Conservation (phyloP, 2,888 invertebrate genomes). For the Craniophora ligustri region DNA sequence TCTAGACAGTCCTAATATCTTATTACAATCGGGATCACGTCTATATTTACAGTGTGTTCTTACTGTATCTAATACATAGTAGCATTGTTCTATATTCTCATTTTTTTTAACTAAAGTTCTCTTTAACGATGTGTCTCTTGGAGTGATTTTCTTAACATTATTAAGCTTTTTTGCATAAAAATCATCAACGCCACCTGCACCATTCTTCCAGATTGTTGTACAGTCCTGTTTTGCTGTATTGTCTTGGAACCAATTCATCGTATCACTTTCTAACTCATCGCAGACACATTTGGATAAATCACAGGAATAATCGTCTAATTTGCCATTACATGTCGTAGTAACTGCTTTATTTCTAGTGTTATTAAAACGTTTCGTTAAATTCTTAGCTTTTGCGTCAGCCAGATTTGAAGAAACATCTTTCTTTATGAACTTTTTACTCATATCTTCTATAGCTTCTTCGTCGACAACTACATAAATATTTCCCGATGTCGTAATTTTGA, state of each 20-base stretch:
- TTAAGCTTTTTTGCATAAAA: background rate
- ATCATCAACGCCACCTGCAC: background rate
- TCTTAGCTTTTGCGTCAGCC: slow-evolving; percentile 18
- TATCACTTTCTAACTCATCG: slow-evolving; percentile 37
- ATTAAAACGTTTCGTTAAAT: slow-evolving; percentile 45
- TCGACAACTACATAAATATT: slow-evolving; percentile 68
- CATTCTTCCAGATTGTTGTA: background rate
- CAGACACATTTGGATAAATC: slow-evolving; percentile 63
- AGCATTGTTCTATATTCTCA: slow-evolving; percentile 49
- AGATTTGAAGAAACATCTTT: slow-evolving; percentile 4
- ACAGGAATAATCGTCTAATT: slow-evolving; percentile 51
- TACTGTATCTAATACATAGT: slow-evolving; percentile 50
- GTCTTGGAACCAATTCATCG: slow-evolving; percentile 7
- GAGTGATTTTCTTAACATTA: background rate
- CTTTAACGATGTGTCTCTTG: slow-evolving; percentile 29
- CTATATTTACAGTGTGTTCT: slow-evolving; percentile 56
- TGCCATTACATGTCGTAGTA: slow-evolving; percentile 61
- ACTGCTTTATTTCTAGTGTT: slow-evolving; percentile 58
- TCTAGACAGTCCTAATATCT: slow-evolving; percentile 58
- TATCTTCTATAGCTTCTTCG: slow-evolving; percentile 51
- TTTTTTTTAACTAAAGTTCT: slow-evolving; percentile 13
- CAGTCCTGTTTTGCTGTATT: background rate
- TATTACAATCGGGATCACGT: slow-evolving; percentile 55
- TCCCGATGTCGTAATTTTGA: slow-evolving; percentile 72
- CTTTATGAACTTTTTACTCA: slow-evolving; percentile 36